Evolutionary conservation across 2,888 invertebrate genomes (phyloP), one percentile per base, ranked within the genome.

Genomic region (Tetrapedia diversipes): DNA sequence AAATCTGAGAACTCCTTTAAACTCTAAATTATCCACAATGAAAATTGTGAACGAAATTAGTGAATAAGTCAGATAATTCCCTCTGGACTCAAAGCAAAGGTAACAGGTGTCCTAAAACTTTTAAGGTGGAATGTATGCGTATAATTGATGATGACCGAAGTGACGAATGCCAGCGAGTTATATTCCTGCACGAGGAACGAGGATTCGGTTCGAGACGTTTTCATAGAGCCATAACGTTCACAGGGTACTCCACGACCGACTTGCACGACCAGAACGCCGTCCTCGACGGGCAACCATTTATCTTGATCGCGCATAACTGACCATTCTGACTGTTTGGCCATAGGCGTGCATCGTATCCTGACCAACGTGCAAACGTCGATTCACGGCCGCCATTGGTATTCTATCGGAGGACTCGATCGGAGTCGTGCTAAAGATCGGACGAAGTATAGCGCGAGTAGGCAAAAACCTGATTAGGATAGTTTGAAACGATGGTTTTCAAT

Each of bases 281-380:
- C 19, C 59, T 51, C 59, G 45, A 39, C 66, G 49, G 56, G 27
- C n/a, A 32, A 53, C 49, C 67, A 76, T 79, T 69, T 76, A 76
- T 79, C 79, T 76, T 72, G 79, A 79, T 79, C 79, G 57, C 60
- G 71, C 76, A 76, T 65, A 72, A 77, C 76, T 76, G 79, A 63
- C 79, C 76, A 29, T 66, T 69, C 75, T 47, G 75, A 75, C 61
- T 59, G 70, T 69, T 78, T 69, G 51, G 47, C 61, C 47, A 75
- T 61, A 63, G 53, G 63, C 63, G 51, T 43, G 65, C 39, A 51
- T 61, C 51, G 76, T 53, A 61, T 68, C 41, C 19, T 4, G 49
- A n/a, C 24, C 37, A 49, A 51, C 41, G 43, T 45, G 69, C 56
- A 61, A 69, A 29, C 77, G 69, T 67, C 73, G 45, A 77, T 65